Percentiles rank a stretch among this genome's conserved stretches.
phyloP scores from a whole-genome alignment of 2,888 invertebrate genomes.

The Pemphredon lugubris region DNA sequence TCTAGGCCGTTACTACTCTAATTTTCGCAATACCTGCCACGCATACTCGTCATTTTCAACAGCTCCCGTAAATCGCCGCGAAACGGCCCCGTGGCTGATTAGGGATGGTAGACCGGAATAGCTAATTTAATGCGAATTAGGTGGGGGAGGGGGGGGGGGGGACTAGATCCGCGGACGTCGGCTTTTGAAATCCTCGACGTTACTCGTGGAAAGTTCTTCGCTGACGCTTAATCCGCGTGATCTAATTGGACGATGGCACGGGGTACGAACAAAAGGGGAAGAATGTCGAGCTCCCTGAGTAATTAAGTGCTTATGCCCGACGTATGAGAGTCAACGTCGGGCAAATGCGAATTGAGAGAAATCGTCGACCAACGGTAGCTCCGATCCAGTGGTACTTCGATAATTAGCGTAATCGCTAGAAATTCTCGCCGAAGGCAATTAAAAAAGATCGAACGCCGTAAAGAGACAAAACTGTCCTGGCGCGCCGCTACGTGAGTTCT shows the following conservation, averaged over 20 bases:
- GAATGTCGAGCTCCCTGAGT: background rate
- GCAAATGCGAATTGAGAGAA: conserved; percentile 61
- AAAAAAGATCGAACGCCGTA: background rate
- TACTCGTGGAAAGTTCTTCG: conserved; percentile 25
- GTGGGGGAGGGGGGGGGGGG: too few relatives aligned
- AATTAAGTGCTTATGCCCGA: background rate
- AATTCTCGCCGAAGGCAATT: conserved; percentile 20
- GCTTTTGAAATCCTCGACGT: background rate
- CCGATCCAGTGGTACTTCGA: conserved; percentile 50
- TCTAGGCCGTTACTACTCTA: too few relatives aligned
- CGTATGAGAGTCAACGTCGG: background rate
- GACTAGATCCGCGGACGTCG: background rate
- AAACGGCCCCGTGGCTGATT: conserved; percentile 23
- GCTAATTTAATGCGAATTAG: conserved; percentile 24
- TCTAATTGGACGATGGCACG: conserved; percentile 59
- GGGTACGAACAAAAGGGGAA: background rate
- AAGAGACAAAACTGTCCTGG: too few relatives aligned
- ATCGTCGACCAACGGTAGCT: conserved; percentile 47
- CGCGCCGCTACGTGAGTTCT: too few relatives aligned
- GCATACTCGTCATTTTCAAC: conserved; percentile 22
- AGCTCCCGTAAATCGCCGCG: conserved; percentile 19
- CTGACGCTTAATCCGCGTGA: conserved; percentile 54
- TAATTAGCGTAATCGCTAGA: conserved; percentile 57
- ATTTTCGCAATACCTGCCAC: conserved; percentile 19
- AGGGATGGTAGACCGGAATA: conserved; percentile 16